Evolutionary conservation across 2,113 vertebrate species (phyloP), one percentile per base, ranked within the genome.

Genomic region (Muscicapa adusta): DNA sequence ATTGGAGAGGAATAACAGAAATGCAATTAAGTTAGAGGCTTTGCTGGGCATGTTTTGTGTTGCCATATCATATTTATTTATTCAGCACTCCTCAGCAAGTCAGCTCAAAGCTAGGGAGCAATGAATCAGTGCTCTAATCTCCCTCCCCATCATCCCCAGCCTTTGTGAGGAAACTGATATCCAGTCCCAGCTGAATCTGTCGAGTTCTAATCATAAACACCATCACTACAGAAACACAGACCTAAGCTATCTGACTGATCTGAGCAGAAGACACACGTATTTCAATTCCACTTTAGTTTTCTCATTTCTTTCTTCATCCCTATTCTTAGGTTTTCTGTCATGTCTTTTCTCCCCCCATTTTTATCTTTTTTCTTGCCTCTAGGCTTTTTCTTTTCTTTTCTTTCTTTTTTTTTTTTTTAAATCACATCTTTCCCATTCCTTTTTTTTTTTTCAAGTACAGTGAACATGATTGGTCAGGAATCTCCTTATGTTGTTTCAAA

Each of bases 81-180:
- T 84, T 86, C 85, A 45, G 66, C 31, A n/a, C 34, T 91, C 75
- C 77, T 72, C 48, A 89, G 80, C 47, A 89, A 88, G 78, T 71
- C 86, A 92, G 74, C 78, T 53, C 6, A 25, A 93, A 94, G 89
- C 89, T 75, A 67, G 66, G 66, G 57, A 93, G 81, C 95, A 89
- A 95, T 88, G 66, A 85, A 96, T 94, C 95, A 96, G 85, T 53
- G 28, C 74, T 76, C 66, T 93, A 68, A 93, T 95, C 85, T 93
- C 71, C 54, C 18, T 76, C 29, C 25, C n/a, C 45, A 91, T 85
- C 93, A 82, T 57, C 48, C 18, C 18, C 53, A 45, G 77, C 19
- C 71, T 79, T 89, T 88, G 73, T 63, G 50, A 89, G 78, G 74
- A 95, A 95, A 89, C 85, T 60, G 62, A 88, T 95, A 96, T 29